Conservation (phyloP, 2,888 invertebrate species). For the Myopa testacea region DNA sequence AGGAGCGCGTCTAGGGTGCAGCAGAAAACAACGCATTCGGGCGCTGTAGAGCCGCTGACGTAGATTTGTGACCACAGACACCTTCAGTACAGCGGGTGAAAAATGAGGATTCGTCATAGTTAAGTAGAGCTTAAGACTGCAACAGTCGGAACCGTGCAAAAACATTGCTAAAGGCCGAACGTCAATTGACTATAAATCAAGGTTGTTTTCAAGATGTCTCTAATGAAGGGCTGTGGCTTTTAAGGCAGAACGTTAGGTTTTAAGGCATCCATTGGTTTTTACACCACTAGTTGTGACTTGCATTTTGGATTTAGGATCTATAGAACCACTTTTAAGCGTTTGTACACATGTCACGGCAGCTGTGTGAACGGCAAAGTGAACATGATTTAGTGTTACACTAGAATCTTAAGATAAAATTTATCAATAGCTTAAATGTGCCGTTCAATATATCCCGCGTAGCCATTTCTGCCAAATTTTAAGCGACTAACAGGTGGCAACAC, state of each 20-base stretch:
- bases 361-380: background rate
- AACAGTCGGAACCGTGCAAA: background rate
- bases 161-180: background rate
- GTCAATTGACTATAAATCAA: conserved; percentile 13
- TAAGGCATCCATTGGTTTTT: background rate
- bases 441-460: conserved; percentile 6
- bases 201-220: conserved; percentile 6
- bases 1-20: background rate
- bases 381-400: conserved; percentile 11
- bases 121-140: background rate
- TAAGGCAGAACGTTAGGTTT: background rate
- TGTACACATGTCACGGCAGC: background rate
- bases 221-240: conserved; percentile 15
- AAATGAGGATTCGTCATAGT: conserved; percentile 31
- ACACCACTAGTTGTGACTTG: background rate
- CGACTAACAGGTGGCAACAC: background rate
- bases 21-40: background rate
- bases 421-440: conserved; percentile 1
- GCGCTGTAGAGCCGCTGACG: conserved; percentile 14
- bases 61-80: conserved; percentile 25
- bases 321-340: background rate
- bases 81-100: conserved; percentile 26
- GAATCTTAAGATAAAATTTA: conserved; percentile 23
- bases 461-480: background rate
- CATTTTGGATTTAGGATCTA: background rate